Evolutionary conservation across 2,797 vertebrate species (phyloP).

Genomic region (Cheirogaleus major): DNA sequence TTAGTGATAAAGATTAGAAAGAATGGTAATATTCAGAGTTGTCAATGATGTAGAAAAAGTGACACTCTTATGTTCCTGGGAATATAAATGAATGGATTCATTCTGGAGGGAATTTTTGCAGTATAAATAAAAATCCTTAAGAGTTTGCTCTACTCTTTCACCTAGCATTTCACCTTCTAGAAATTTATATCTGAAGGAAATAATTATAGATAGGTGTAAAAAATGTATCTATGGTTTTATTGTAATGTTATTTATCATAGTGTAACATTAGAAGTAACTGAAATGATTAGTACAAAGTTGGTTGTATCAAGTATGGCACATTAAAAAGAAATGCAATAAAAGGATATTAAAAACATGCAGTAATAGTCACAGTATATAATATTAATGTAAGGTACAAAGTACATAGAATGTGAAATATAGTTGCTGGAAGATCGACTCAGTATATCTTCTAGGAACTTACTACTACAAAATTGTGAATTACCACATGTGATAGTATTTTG

Average conservation of each 20-base stretch:
- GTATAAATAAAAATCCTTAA: not conserved
- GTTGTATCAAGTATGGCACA: not conserved
- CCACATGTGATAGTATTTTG: not conserved
- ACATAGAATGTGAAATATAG: not conserved
- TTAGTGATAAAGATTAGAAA: not conserved
- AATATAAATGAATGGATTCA: not conserved
- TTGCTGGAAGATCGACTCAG: not conserved
- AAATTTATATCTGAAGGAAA: not conserved
- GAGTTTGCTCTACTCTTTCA: not conserved
- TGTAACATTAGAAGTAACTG: slow-evolving; percentile 24
- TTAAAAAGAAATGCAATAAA: not conserved
- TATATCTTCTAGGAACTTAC: not conserved
- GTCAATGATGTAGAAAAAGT: not conserved
- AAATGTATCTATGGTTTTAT: not conserved
- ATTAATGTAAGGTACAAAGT: not conserved
- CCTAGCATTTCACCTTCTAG: not conserved
- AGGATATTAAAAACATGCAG: not conserved
- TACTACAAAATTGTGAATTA: slow-evolving; percentile 22
- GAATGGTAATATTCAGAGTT: not conserved
- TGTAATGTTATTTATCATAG: not conserved
- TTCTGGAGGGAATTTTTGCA: slow-evolving; percentile 14
- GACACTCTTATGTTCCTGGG: not conserved
- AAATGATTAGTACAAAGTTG: slow-evolving; percentile 10
- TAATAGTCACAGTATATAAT: not conserved
- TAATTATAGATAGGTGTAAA: not conserved